Percentiles rank a stretch among this genome's conserved stretches.
Conservation (phyloP, 2,113 vertebrate genomes). For the Stictonetta naevosa region DNA sequence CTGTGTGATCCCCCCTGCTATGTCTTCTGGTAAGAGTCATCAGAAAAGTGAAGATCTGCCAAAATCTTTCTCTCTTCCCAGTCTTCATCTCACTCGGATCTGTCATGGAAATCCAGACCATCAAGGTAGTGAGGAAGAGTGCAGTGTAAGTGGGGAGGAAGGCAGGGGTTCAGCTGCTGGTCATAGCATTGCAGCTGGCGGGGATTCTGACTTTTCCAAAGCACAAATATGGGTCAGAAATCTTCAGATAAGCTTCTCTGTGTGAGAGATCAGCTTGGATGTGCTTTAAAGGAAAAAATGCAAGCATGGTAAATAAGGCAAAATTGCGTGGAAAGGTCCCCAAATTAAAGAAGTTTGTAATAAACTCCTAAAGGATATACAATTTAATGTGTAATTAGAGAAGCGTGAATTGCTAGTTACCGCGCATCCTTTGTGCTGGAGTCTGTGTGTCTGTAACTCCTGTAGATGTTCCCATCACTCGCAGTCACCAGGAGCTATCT, state of each 20-base stretch:
- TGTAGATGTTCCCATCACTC: background rate
- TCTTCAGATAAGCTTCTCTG: background rate
- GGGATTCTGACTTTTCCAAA: background rate
- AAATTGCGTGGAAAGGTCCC: background rate
- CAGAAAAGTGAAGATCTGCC: background rate
- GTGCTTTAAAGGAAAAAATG: background rate
- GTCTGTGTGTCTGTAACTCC: background rate
- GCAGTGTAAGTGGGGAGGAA: accelerated
- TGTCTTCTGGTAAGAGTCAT: background rate
- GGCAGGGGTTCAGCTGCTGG: background rate
- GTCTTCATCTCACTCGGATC: background rate
- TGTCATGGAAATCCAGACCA: background rate
- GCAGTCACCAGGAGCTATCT: slow-evolving; percentile 22
- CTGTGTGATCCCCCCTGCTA: background rate
- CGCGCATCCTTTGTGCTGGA: background rate
- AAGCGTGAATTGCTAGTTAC: background rate
- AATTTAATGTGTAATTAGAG: background rate
- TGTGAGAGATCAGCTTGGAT: background rate
- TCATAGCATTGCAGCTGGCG: accelerated
- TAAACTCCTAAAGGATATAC: background rate
- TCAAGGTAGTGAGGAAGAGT: background rate
- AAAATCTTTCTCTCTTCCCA: background rate
- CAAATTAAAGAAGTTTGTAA: background rate
- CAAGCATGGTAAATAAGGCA: accelerated
- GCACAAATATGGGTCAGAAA: background rate